Conservation (phyloP, 2,888 invertebrate genomes). For the Hyposoter dolosus region DNA sequence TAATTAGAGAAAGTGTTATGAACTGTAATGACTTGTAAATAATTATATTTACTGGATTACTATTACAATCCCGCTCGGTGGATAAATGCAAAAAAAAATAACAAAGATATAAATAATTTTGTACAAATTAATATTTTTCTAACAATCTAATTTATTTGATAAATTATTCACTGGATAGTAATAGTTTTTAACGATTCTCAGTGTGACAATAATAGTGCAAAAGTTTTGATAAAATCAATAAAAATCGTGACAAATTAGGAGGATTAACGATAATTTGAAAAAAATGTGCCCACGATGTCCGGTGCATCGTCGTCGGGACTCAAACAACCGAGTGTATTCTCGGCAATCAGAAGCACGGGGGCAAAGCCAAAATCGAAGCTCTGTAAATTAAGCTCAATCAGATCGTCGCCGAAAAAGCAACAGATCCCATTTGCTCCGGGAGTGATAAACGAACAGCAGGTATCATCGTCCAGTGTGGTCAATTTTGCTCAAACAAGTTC, state of each 20-base stretch:
- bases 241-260: constrained; percentile 19
- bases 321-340: constrained; percentile 72
- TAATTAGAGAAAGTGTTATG: constrained; percentile 11
- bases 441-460: constrained; percentile 50
- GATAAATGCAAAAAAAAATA: neutral
- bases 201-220: neutral
- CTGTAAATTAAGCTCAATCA: constrained; percentile 73
- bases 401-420: constrained; percentile 70
- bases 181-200: neutral
- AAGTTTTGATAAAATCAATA: neutral
- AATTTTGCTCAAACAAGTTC: constrained; percentile 19
- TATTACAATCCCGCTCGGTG: neutral
- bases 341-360: constrained; percentile 72
- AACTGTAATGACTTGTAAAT: neutral
- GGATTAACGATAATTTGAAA: constrained; percentile 56
- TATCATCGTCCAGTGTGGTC: neutral
- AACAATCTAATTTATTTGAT: neutral
- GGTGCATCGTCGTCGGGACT: constrained; percentile 74
- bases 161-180: neutral
- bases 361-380: constrained; percentile 77
- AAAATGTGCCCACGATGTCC: constrained; percentile 75
- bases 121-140: constrained; percentile 21
- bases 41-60: constrained; percentile 13
- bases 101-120: neutral
- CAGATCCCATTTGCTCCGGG: constrained; percentile 49